These are phyloP conservation scores for Xenopus borealis DNA, from an alignment of 2,113 vertebrate species.

Conservation along the genomic window DNA sequence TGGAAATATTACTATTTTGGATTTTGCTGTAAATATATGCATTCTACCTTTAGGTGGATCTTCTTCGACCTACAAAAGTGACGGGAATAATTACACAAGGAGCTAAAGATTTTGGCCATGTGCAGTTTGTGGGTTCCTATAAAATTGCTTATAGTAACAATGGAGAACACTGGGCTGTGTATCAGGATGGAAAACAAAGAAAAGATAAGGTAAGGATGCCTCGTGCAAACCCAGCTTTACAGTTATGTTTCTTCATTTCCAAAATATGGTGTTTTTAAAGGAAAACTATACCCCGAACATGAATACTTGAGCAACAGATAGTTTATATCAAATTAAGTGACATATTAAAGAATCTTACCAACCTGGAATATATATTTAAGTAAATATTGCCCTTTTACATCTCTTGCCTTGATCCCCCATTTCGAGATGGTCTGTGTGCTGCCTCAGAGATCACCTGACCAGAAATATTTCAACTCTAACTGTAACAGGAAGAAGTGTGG, in stretches of 20 bases:
- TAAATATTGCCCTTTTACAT: too few relatives aligned
- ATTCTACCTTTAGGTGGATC: slow-evolving; percentile 75
- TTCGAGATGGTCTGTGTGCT: too few relatives aligned
- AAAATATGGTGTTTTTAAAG: accelerated
- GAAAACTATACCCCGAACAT: too few relatives aligned
- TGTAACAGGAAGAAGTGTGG: too few relatives aligned
- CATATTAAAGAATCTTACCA: too few relatives aligned
- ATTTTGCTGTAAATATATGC: slow-evolving; percentile 1
- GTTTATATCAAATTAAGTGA: too few relatives aligned
- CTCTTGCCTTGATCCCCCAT: too few relatives aligned
- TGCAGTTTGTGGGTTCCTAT: slow-evolving; percentile 98
- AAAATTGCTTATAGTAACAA: slow-evolving; percentile 94
- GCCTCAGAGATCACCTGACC: too few relatives aligned
- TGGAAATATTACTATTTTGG: background rate
- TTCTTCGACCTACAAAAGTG: slow-evolving; percentile 88
- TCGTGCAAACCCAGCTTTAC: background rate
- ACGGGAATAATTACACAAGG: slow-evolving; percentile 97
- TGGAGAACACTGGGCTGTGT: slow-evolving; percentile 85
- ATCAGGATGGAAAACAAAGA: slow-evolving; percentile 94
- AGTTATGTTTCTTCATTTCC: slow-evolving; percentile 19
- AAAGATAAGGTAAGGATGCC: slow-evolving; percentile 86
- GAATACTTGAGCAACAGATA: too few relatives aligned
- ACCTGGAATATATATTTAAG: too few relatives aligned
- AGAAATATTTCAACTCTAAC: too few relatives aligned
- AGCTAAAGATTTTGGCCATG: slow-evolving; percentile 96